Base-by-base conservation (phyloP, 2,888 invertebrate genomes). In the Luperina testacea region DNA sequence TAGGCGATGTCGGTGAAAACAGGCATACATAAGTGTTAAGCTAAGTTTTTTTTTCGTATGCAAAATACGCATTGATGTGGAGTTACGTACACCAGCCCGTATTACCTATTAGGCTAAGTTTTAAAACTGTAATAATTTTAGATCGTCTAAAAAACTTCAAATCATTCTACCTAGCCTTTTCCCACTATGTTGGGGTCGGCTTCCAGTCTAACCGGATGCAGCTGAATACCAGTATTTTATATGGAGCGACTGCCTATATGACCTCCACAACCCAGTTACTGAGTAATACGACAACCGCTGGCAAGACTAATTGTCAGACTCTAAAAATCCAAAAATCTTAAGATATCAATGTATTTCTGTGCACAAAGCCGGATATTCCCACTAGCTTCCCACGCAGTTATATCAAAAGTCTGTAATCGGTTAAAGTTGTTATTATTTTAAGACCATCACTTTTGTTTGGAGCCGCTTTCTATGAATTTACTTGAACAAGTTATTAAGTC, bases 401-500 rank as follows among this genome's bases (percentile, higher is more conserved):
- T 75, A 86, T 72, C n/a, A 61, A 83, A 70, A 71, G 3, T 38
- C 27, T 38, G 11, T 86, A 51, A 82, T 86, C 75, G 42, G 65
- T 72, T 42, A 64, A 86, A 83, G 57, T 82, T 83, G 59, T 67
- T 86, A 77, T 78, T 73, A 83, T 71, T 86, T 82, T 32, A 67
- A 77, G 63, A 72, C 68, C 57, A 67, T 67, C 77, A 83, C 70
- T 83, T 76, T 72, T 75, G 72, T 88, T 78, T 20, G 71, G 27
- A 75, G 65, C 24, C 57, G 17, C 42, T 72, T 70, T 78, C 87
- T 53, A 69, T 78, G 71, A 87, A 75, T 81, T 88, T 70, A 75
- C 75, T 87, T 77, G 77, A 81, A 77, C 72, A 87, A 89, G 68
- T 87, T 72, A 87, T 89, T 84, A 89, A 89, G 78, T 78, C 77